These are phyloP conservation scores for Bombycilla garrulus DNA, from an alignment of 2,113 vertebrate species.

Conservation along the genomic window DNA sequence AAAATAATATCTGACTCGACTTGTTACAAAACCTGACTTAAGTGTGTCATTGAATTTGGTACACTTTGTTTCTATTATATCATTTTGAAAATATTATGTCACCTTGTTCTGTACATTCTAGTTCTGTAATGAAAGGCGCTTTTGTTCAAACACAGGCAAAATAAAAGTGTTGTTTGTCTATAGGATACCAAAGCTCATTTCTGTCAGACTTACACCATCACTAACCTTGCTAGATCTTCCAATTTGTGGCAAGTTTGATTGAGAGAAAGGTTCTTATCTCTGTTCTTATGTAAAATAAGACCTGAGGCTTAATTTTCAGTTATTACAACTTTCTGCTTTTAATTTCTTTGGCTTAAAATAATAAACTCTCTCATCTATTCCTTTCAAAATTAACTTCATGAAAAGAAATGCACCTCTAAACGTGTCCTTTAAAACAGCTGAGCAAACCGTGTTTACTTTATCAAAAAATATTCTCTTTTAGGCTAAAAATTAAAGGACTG, in stretches of 20 bases:
- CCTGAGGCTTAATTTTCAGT: neutral
- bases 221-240: neutral
- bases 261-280: neutral
- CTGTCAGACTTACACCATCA: neutral
- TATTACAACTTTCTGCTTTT: neutral
- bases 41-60: neutral
- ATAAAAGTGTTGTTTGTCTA: neutral
- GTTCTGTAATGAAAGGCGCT: neutral
- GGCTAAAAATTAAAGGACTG: neutral
- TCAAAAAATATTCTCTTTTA: neutral
- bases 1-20: neutral
- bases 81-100: constrained; percentile 14
- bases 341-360: constrained; percentile 14
- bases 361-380: neutral
- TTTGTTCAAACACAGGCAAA: constrained; percentile 30
- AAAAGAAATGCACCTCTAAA: neutral
- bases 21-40: neutral
- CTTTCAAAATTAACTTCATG: neutral
- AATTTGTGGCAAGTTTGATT: neutral
- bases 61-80: constrained; percentile 5
- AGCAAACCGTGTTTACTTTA: neutral
- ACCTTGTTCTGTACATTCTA: neutral
- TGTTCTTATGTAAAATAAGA: neutral
- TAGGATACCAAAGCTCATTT: neutral
- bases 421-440: constrained; percentile 10